Evolutionary conservation across 2,888 invertebrate species (phyloP), one percentile per base, ranked within the genome.

Genomic region (Calameuta pallipes): DNA sequence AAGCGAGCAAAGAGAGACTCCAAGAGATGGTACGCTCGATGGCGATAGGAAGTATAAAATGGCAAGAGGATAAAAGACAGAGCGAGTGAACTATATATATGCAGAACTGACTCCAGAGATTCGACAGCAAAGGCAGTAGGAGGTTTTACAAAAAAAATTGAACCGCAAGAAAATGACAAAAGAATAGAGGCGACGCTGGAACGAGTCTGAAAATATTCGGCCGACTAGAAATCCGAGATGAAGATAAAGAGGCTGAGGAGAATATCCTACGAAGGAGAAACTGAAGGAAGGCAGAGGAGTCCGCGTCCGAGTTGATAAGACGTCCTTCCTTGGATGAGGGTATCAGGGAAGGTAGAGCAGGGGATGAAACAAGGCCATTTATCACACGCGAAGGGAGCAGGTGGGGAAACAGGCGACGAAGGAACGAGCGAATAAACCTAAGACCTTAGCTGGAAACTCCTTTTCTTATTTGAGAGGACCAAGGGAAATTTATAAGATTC

Each of bases 291-390:
- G 74, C n/a, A n/a, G 35, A 35, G 23, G 36, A 78, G 77, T 79
- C 78, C 82, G 83, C 83, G 85, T 85, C 86, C 85, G 84, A 89
- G 87, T 88, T 88, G 88, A 89, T 89, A 87, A 88, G 87, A 85
- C 86, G 85, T 86, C 75, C 69, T 37, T 56, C 73, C 13, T 11
- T 74, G 82, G 83, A 79, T 81, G 83, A 83, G 84, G 84, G 80
- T 81, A 81, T 76, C 69, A 75, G 74, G 79, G 73, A 73, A 30
- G 76, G 33, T 36, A 69, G 76, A 34, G 70, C 76, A 76, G 79
- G 81, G 82, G 88, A 86, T 85, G 86, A 84, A 86, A 85, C 84
- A 82, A 82, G 86, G 83, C 86, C 88, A 89, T 90, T 88, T 89
- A 89, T 90, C 89, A 90, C 87, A 79, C 82, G 83, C 83, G 83